Conservation (phyloP, 2,797 vertebrate species). For the Tangara arthus region DNA sequence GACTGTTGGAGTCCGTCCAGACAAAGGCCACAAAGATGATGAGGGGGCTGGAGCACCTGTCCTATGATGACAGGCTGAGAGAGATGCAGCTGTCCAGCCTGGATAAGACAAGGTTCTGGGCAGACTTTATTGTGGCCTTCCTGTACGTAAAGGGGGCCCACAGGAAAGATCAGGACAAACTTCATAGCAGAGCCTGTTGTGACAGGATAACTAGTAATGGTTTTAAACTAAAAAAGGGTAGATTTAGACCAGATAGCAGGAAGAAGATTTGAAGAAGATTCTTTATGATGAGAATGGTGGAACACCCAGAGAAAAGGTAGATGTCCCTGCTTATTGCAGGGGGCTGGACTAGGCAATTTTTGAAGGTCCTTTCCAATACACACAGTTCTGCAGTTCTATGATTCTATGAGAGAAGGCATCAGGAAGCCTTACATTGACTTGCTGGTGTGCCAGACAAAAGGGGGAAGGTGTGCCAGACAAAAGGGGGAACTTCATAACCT, state of each 20-base stretch:
- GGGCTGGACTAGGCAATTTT: background rate
- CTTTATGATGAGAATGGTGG: background rate
- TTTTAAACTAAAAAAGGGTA: background rate
- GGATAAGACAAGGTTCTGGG: background rate
- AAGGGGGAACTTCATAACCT: background rate
- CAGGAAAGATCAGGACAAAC: background rate
- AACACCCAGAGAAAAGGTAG: background rate
- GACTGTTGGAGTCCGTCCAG: background rate
- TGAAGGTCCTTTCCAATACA: background rate
- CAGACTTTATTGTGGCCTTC: background rate
- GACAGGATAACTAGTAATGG: background rate
- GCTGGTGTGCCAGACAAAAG: fast-evolving
- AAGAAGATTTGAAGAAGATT: background rate
- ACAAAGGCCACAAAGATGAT: background rate
- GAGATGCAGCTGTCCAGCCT: background rate
- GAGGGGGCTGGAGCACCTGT: background rate
- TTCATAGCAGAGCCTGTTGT: background rate
- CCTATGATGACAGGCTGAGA: background rate
- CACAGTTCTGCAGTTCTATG: background rate
- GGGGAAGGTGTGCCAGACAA: fast-evolving
- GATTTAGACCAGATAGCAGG: background rate
- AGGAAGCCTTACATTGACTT: background rate
- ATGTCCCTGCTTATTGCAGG: background rate
- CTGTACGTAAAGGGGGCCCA: background rate
- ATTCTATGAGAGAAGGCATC: background rate